Base-by-base conservation (phyloP, 2,797 vertebrate species). In the Phoeniculus purpureus region DNA sequence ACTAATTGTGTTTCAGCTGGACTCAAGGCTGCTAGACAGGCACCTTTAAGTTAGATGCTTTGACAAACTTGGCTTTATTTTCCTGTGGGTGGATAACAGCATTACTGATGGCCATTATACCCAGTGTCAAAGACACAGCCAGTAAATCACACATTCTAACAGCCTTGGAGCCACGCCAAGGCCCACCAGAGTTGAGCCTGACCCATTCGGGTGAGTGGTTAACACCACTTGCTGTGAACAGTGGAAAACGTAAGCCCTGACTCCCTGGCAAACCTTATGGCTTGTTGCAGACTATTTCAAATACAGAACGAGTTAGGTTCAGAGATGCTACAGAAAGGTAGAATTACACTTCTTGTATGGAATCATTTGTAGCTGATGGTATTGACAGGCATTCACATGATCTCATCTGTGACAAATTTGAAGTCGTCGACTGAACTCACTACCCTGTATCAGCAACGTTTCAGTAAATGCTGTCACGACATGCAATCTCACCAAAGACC, bases 41-140 rank as follows among this genome's bases (percentile, higher is more conserved):
- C 47, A 90, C 59, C 48, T 80, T 80, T 70, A 19, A 68, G 79
- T 45, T 87, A 81, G 9, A 8, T 65, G 23, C 76, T 91, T 86
- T 88, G 85, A 71, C 81, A 93, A 93, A 87, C 43, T 45, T 67
- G 64, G n/a, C 43, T 92, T 81, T 85, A 60, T 76, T 92, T 84
- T 84, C 43, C 67, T 21, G 21, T 31, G 37, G 65, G 58, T 91
- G 91, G 91, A 86, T 86, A 90, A 90, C 61, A 37, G 47, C 21
- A 67, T 87, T 87, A 64, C 78, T 61, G 64, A 66, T 55, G 85
- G 87, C 77, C 85, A 81, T 67, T 86, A 67, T 52, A 93, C 48
- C 55, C 71, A 45, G 85, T 84, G 87, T 88, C 83, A 84, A 80
- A 89, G 83, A n/a, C 94, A 54, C 85, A 94, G 94, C 78, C 12